phyloP scores from a whole-genome alignment of 2,888 invertebrate species.

The Cheilosia vernalis region DNA sequence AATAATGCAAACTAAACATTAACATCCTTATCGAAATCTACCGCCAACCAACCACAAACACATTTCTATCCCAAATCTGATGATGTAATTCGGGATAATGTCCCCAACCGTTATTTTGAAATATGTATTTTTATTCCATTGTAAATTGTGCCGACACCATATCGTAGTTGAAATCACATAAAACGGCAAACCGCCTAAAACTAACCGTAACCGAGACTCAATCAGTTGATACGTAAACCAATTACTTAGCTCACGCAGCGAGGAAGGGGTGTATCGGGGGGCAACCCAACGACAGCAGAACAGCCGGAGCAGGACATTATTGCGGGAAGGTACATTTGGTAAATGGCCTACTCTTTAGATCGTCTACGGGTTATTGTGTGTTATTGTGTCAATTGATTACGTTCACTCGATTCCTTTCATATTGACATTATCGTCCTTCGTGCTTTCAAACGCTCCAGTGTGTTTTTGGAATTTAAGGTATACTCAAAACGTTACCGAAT shows the following conservation, averaged over 20 bases:
- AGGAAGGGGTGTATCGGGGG: neutral
- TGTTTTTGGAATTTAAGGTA: slow-evolving; percentile 11
- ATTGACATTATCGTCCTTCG: neutral
- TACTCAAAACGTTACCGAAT: slow-evolving; percentile 3
- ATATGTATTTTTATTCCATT: slow-evolving; percentile 4
- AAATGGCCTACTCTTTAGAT: slow-evolving; percentile 6
- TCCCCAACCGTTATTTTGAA: neutral
- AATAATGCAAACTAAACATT: neutral
- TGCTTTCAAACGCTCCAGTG: neutral
- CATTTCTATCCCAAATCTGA: slow-evolving; percentile 1
- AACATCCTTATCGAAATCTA: no score
- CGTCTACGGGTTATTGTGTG: slow-evolving; percentile 3
- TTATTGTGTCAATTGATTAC: slow-evolving; percentile 32
- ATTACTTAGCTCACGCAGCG: slow-evolving; percentile 13
- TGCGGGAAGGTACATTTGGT: neutral
- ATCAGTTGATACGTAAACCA: slow-evolving; percentile 25
- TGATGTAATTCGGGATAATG: slow-evolving; percentile 3
- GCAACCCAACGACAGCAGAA: neutral
- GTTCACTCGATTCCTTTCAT: slow-evolving; percentile 18
- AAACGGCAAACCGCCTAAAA: slow-evolving; percentile 7
- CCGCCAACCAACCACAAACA: neutral
- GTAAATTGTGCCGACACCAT: neutral
- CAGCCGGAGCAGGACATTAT: neutral
- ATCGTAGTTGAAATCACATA: neutral
- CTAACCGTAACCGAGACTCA: slow-evolving; percentile 3